Percentiles rank a stretch among this genome's conserved stretches.
These are phyloP conservation scores for Syncerus caffer DNA, from an alignment of 2,797 vertebrate species.

Conservation along the genomic window DNA sequence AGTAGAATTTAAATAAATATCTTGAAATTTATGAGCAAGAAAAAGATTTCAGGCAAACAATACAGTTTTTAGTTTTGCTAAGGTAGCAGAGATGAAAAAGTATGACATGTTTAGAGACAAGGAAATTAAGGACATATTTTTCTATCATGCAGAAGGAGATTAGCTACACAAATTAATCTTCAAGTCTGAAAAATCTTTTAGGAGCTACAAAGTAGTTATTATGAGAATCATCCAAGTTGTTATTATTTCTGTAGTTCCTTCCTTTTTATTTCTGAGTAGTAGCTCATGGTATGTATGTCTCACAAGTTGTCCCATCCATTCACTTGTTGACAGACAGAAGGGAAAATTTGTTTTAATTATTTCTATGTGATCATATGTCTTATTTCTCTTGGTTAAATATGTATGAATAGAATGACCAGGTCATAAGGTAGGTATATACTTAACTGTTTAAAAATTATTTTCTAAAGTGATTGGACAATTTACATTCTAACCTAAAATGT, in stretches of 20 bases:
- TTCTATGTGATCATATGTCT: background rate
- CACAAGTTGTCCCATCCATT: background rate
- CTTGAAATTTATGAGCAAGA: background rate
- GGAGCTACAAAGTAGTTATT: background rate
- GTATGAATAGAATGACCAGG: no score
- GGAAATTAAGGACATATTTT: background rate
- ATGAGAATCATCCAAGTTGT: background rate
- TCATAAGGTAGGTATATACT: background rate
- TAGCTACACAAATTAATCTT: background rate
- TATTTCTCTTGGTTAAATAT: background rate
- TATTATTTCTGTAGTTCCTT: background rate
- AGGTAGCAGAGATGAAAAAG: background rate
- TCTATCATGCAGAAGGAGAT: background rate
- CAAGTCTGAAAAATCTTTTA: background rate
- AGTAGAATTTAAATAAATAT: background rate
- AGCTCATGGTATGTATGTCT: background rate
- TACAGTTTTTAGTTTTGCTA: background rate
- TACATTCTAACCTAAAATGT: background rate
- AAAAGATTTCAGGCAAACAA: background rate
- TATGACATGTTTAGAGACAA: background rate
- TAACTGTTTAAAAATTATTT: background rate
- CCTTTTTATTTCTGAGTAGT: background rate
- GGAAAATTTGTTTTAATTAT: background rate
- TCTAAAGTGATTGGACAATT: background rate
- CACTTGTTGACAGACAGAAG: background rate